A percentile compares a stretch with the other conserved stretches of the same genome.
Conservation (phyloP, 2,797 vertebrate species). For the Scomberomorus guttatus region DNA sequence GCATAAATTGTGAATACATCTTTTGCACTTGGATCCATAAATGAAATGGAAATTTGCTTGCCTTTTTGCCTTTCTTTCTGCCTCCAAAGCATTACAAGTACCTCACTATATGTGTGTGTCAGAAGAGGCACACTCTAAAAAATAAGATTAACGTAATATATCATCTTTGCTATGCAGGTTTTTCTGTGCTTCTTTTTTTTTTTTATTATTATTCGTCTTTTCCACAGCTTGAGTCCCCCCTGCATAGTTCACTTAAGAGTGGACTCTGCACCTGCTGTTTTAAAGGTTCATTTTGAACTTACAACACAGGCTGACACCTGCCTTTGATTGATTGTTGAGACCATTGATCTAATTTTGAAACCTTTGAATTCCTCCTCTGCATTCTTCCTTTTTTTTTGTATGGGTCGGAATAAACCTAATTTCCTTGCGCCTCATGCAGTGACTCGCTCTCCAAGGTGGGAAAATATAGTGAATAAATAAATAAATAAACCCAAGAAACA, state of each 20-base stretch:
- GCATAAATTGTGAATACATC: conserved; percentile 45
- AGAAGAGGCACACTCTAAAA: conserved; percentile 23
- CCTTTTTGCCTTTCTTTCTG: conserved; percentile 3
- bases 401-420: conserved; percentile 87
- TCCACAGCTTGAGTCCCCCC: conserved; percentile 55
- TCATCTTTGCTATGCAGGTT: conserved; percentile 33
- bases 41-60: conserved; percentile 38
- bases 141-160: conserved; percentile 37
- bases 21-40: conserved; percentile 40
- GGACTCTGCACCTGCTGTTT: conserved; percentile 82
- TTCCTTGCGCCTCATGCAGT: conserved; percentile 84
- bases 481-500: conserved; percentile 79
- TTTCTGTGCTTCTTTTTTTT: conserved; percentile 16
- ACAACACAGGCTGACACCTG: conserved; percentile 73
- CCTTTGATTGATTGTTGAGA: conserved; percentile 87
- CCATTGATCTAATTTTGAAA: conserved; percentile 90
- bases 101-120: conserved; percentile 39
- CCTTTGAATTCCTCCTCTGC: conserved; percentile 83
- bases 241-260: conserved; percentile 72
- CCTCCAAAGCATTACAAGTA: conserved; percentile 30
- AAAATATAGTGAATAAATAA: conserved; percentile 86
- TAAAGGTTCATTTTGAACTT: conserved; percentile 85
- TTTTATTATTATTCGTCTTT: conserved; percentile 45
- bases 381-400: conserved; percentile 81
- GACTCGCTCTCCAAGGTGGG: conserved; percentile 76